phyloP scores from a whole-genome alignment of 2,113 vertebrate species.

The Sporophila hypoxantha region DNA sequence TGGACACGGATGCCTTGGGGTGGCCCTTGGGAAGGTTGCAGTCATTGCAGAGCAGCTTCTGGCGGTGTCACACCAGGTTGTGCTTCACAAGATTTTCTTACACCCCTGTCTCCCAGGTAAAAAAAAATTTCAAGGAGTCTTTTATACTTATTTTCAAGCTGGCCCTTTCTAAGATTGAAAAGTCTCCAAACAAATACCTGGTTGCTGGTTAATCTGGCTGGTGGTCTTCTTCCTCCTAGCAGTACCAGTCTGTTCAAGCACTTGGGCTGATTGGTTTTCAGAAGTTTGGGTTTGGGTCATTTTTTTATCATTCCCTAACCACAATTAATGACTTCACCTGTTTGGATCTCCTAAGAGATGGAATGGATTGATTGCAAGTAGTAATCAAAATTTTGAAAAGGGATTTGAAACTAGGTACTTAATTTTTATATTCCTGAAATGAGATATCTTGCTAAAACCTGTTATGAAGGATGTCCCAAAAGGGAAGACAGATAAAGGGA shows the following conservation, averaged over 20 bases:
- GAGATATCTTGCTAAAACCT: not conserved
- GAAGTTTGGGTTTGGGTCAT: not conserved
- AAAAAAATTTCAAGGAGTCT: not conserved
- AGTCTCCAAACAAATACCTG: not conserved
- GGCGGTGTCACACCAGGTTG: not conserved
- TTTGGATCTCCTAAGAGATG: not conserved
- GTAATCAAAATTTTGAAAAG: not conserved
- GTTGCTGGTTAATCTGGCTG: not conserved
- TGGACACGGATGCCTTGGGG: rapidly evolving
- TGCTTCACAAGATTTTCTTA: not conserved
- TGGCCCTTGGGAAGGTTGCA: rapidly evolving
- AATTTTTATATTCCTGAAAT: not conserved
- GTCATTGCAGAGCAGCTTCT: rapidly evolving
- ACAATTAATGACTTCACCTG: not conserved
- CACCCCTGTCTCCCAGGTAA: not conserved
- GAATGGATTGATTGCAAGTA: not conserved
- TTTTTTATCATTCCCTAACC: not conserved
- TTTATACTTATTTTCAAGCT: not conserved
- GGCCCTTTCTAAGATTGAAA: not conserved
- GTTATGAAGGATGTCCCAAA: not conserved
- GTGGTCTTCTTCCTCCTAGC: not conserved
- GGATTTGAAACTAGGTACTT: not conserved
- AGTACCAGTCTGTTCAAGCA: not conserved
- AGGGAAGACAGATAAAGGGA: not conserved
- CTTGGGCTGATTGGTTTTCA: not conserved